These are phyloP conservation scores for Oxystoma pomonae DNA, from an alignment of 2,888 invertebrate species.

Conservation along the genomic window DNA sequence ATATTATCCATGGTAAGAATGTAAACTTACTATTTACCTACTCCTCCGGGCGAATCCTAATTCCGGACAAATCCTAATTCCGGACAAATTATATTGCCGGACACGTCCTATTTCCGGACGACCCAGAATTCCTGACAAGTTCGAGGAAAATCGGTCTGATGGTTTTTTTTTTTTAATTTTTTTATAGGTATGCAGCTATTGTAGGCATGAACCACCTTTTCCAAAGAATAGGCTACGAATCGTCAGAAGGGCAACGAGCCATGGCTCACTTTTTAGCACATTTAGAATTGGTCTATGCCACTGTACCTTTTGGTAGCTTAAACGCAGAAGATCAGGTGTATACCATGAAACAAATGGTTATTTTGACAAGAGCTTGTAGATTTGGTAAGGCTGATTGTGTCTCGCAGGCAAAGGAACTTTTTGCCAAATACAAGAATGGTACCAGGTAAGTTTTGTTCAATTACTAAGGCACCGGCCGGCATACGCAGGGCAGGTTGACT, in stretches of 20 bases:
- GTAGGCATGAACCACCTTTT: constrained; percentile 16
- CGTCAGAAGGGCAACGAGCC: constrained; percentile 11
- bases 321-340: constrained; percentile 44
- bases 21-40: too few relatives aligned
- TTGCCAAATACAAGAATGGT: constrained; percentile 13
- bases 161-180: too few relatives aligned
- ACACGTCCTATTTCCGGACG: too few relatives aligned
- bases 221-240: constrained; percentile 16
- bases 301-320: constrained; percentile 12
- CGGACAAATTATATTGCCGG: too few relatives aligned
- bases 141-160: too few relatives aligned
- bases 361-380: constrained; percentile 58
- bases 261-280: constrained; percentile 40
- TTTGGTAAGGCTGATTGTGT: constrained; percentile 58
- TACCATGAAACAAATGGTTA: constrained; percentile 56
- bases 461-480: too few relatives aligned
- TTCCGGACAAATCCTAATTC: too few relatives aligned
- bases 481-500: too few relatives aligned
- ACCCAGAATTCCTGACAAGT: too few relatives aligned
- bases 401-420: constrained; percentile 46
- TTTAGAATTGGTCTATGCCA: constrained; percentile 16
- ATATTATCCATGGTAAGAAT: constrained; percentile 18
- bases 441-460: too few relatives aligned
- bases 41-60: too few relatives aligned
- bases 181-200: constrained; percentile 19